A percentile compares a stretch with the other conserved stretches of the same genome.
These are phyloP conservation scores for Pemphredon lugubris DNA, from an alignment of 2,888 invertebrate genomes.

Conservation along the genomic window DNA sequence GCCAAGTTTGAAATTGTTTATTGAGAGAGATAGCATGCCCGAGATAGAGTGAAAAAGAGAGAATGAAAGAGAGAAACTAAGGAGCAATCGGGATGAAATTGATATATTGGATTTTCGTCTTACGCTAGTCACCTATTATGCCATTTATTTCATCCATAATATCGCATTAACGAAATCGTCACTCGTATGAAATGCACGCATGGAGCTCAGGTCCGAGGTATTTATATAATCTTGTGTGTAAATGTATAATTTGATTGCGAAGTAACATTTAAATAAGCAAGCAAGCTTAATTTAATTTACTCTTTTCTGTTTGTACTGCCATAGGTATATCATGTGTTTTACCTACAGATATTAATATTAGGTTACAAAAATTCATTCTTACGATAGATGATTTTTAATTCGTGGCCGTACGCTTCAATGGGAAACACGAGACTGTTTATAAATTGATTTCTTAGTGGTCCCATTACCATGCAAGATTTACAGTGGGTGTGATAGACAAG, in stretches of 20 bases:
- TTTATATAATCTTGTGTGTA: constrained; percentile 47
- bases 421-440: no score
- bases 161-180: constrained; percentile 47
- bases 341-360: constrained; percentile 44
- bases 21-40: no score
- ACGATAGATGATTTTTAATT: neutral
- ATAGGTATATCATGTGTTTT: constrained; percentile 55
- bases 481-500: constrained; percentile 30
- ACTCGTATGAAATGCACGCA: constrained; percentile 40
- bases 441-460: no score
- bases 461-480: constrained; percentile 27
- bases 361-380: constrained; percentile 13
- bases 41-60: constrained; percentile 6
- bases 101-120: constrained; percentile 59
- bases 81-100: constrained; percentile 42
- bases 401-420: neutral
- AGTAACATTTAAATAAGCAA: constrained; percentile 36
- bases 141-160: constrained; percentile 64
- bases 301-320: constrained; percentile 57
- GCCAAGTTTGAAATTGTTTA: constrained; percentile 42
- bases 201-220: constrained; percentile 34
- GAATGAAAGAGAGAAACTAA: constrained; percentile 5
- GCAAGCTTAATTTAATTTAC: constrained; percentile 40
- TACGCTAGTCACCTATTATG: constrained; percentile 70
- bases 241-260: constrained; percentile 53